A percentile compares a stretch with the other conserved stretches of the same genome.
Evolutionary conservation across 2,797 vertebrate species (phyloP).

Genomic region (Lacerta bilineata): DNA sequence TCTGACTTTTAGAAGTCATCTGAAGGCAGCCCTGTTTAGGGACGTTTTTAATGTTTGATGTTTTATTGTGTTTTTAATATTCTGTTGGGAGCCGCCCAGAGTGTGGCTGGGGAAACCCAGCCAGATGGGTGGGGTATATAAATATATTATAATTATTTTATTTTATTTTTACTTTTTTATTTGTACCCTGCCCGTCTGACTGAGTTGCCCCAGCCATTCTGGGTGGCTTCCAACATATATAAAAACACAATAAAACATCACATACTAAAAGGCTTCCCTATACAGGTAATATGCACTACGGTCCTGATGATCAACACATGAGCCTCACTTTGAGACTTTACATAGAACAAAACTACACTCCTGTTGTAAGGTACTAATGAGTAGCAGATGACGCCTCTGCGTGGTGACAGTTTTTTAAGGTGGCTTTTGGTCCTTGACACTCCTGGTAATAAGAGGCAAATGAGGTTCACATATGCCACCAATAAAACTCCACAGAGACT

Average conservation of each 20-base stretch:
- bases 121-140: no score
- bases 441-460: conserved; percentile 49
- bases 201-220: no score
- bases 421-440: conserved; percentile 49
- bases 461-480: conserved; percentile 32
- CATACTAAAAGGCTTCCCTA: no score
- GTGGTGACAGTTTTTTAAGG: conserved; percentile 14
- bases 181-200: neutral
- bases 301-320: conserved; percentile 41
- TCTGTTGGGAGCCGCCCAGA: no score
- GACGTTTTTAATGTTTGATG: no score
- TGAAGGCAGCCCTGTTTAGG: no score
- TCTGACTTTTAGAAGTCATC: no score
- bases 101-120: no score
- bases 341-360: conserved; percentile 59
- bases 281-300: neutral
- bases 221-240: no score
- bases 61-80: no score
- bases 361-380: conserved; percentile 55
- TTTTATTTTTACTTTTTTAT: neutral
- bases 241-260: no score
- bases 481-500: conserved; percentile 41
- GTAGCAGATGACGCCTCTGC: conserved; percentile 62
- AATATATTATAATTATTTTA: no score
- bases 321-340: conserved; percentile 42